phyloP scores from a whole-genome alignment of 2,888 invertebrate species.

The Amiota communis region DNA sequence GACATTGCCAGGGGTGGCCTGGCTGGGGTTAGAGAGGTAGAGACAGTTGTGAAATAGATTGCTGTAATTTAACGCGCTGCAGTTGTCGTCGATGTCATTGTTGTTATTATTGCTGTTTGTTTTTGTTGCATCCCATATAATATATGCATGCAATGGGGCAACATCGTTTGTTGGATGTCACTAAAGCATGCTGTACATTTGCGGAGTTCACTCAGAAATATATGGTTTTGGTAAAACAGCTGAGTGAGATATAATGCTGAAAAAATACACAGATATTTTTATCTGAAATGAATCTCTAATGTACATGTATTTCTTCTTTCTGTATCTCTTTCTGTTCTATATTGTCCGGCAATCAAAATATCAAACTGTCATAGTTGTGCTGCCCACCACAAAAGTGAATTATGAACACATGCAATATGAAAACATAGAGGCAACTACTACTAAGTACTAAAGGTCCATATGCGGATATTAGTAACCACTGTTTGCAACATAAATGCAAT shows the following conservation, averaged over 20 bases:
- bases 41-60: slow-evolving; percentile 7
- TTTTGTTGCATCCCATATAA: not conserved
- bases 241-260: too few relatives aligned
- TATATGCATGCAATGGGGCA: not conserved
- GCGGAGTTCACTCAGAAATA: too few relatives aligned
- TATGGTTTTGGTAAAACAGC: too few relatives aligned
- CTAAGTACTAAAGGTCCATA: not conserved
- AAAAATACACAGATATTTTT: too few relatives aligned
- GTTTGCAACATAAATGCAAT: slow-evolving; percentile 2
- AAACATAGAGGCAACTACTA: not conserved
- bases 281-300: too few relatives aligned
- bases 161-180: slow-evolving; percentile 12
- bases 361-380: too few relatives aligned
- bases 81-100: slow-evolving; percentile 3
- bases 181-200: not conserved
- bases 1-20: not conserved
- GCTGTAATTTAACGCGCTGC: slow-evolving; percentile 20
- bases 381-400: not conserved
- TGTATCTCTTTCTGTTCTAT: too few relatives aligned
- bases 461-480: slow-evolving; percentile 2
- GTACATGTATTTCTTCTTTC: too few relatives aligned
- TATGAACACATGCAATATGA: slow-evolving; percentile 12
- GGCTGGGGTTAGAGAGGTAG: not conserved
- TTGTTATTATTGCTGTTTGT: too few relatives aligned
- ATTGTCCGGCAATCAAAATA: too few relatives aligned